A percentile compares a stretch with the other conserved stretches of the same genome.
Conservation (phyloP, 2,888 invertebrate species). For the Drosophila heteroneura region DNA sequence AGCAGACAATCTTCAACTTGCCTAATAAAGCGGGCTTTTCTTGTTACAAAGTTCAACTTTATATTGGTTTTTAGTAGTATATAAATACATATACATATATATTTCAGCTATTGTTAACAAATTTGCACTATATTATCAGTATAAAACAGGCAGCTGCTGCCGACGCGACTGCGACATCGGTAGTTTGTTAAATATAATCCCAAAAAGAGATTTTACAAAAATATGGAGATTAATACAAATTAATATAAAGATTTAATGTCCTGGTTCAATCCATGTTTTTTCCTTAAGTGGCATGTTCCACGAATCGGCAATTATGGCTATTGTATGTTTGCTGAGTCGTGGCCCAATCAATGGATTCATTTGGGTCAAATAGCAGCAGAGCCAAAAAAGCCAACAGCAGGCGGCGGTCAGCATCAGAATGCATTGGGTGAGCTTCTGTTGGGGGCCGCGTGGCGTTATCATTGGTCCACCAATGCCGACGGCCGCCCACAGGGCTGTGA, state of each 20-base stretch:
- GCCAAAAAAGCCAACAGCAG: conserved; percentile 96
- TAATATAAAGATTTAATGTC: conserved; percentile 16
- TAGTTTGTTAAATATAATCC: not conserved
- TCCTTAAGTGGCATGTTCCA: conserved; percentile 87
- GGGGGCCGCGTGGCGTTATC: conserved; percentile 95
- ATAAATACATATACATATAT: conserved; percentile 20
- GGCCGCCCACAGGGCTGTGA: conserved; percentile 94
- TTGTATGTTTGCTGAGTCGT: conserved; percentile 89
- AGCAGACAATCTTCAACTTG: not conserved
- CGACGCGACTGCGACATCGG: not conserved
- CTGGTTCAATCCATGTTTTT: conserved; percentile 17
- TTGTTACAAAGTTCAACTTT: not conserved
- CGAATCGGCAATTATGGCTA: conserved; percentile 89
- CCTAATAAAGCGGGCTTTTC: not conserved
- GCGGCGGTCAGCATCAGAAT: conserved; percentile 94
- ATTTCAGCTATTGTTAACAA: conserved; percentile 44
- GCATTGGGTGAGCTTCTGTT: conserved; percentile 95
- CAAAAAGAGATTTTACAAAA: conserved; percentile 30
- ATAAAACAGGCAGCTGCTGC: conserved; percentile 15
- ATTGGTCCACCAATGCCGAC: conserved; percentile 95
- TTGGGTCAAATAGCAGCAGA: conserved; percentile 96
- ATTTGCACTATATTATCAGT: conserved; percentile 33
- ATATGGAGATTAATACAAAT: conserved; percentile 32
- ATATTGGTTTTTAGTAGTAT: not conserved
- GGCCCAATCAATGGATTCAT: conserved; percentile 97